Percentiles rank a stretch among this genome's conserved stretches.
Conservation (phyloP, 2,888 invertebrate species). For the Hypomecis atomaria region DNA sequence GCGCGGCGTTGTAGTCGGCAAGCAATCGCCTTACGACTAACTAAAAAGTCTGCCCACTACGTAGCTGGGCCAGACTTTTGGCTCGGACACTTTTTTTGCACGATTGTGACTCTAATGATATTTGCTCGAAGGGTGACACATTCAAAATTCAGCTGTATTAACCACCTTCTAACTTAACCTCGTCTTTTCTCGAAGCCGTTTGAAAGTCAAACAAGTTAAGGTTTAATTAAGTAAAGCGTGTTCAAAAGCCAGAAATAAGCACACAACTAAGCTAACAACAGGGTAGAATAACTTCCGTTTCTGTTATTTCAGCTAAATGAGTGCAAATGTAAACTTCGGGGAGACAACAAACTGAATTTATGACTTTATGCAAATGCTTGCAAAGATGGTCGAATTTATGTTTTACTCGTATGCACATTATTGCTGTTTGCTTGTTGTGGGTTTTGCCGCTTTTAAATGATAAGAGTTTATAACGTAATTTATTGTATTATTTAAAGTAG, state of each 20-base stretch:
- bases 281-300: slow-evolving; percentile 17
- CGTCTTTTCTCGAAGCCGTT: too few species aligned
- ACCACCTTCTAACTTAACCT: too few species aligned
- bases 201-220: background rate
- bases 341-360: slow-evolving; percentile 25
- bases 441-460: background rate
- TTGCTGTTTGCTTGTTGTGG: slow-evolving; percentile 8
- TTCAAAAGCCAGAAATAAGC: slow-evolving; percentile 15
- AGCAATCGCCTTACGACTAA: too few species aligned
- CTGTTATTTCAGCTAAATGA: slow-evolving; percentile 23
- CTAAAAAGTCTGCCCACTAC: too few species aligned
- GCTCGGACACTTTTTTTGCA: too few species aligned
- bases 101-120: too few species aligned
- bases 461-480: background rate
- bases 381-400: slow-evolving; percentile 11
- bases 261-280: background rate
- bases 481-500: too few species aligned
- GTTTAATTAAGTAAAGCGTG: slow-evolving; percentile 8
- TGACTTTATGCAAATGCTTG: slow-evolving; percentile 26
- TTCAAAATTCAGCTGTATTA: too few species aligned
- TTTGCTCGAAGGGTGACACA: too few species aligned
- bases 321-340: slow-evolving; percentile 18
- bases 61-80: too few species aligned
- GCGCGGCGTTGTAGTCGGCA: too few species aligned
- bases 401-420: slow-evolving; percentile 23